Base-by-base conservation (phyloP, 2,888 invertebrate genomes). In the Phaedon cochleariae region DNA sequence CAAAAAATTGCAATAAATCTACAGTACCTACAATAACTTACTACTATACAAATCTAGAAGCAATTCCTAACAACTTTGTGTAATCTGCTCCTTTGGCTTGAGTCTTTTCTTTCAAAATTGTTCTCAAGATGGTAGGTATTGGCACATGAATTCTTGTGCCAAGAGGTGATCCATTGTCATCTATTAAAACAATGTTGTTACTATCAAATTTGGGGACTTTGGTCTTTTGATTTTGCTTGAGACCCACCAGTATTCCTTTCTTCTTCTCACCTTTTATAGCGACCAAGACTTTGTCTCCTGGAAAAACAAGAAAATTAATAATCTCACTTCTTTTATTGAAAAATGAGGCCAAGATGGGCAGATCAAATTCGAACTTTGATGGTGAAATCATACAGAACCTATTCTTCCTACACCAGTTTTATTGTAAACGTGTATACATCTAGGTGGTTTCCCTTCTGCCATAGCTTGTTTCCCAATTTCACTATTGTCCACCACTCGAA, bases 401-500 rank as follows among this genome's bases (percentile, higher is more conserved):
- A 91, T 86, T 52, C 79, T 84, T 45, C 90, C 92, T 59, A 87
- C 80, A 1, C 85, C 86, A 59, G 85, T 87, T 85, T 92, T 94
- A 83, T 94, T 97, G 79, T 97, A 98, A 63, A 98, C 91, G 80
- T 98, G 96, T 78, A 99, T 98, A 77, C 94, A 90, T 82, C 90
- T 92, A 0, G 98, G 96, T 10, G 97, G 96, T 83, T 93, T 94
- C 52, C 98, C 98, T 80, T 96, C 94, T 1, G 93, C 89, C 93
- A 96, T 96, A 1, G 98, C 97, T 80, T 93, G 89, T 82, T 95
- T 96, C 34, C 98, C 99, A 66, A 99, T 90, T 73, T 93, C 92
- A 61, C 97, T 97, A 84, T 99, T 99, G 83, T 99, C 99, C 1
- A 99, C 98, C 5, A 98, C 96, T 76, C 96, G 86, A 15, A 98